phyloP scores from a whole-genome alignment of 2,797 vertebrate genomes.

The Morelia viridis region DNA sequence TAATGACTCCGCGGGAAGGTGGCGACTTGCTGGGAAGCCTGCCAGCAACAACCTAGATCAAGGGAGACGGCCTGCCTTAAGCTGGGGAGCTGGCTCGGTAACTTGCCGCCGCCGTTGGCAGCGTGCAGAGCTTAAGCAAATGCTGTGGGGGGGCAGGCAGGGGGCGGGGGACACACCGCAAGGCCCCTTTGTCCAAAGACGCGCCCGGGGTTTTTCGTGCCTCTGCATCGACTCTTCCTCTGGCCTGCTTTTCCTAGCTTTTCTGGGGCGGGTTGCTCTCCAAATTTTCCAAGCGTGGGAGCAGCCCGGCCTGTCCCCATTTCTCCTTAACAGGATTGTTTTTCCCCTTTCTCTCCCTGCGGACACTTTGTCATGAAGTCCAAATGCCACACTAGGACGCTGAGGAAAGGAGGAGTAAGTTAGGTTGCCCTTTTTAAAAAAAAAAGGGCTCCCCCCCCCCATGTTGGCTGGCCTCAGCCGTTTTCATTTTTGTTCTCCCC shows the following conservation, averaged over 20 bases:
- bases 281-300: slow-evolving; percentile 11
- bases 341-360: too few species aligned
- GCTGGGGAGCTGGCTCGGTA: slow-evolving; percentile 67
- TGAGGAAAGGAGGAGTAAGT: not conserved
- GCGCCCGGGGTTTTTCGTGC: slow-evolving; percentile 24
- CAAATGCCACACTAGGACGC: not conserved
- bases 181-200: slow-evolving; percentile 48
- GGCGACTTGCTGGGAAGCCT: slow-evolving; percentile 72
- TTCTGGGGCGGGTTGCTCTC: not conserved
- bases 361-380: too few species aligned
- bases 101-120: slow-evolving; percentile 66
- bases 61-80: slow-evolving; percentile 66
- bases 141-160: not conserved
- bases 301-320: not conserved
- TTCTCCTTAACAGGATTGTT: too few species aligned
- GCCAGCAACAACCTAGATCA: slow-evolving; percentile 74
- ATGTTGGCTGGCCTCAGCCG: not conserved
- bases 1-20: slow-evolving; percentile 72
- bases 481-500: not conserved
- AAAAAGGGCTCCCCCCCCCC: too few species aligned
- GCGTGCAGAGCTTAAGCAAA: slow-evolving; percentile 66
- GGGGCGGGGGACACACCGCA: not conserved
- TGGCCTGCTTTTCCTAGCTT: not conserved
- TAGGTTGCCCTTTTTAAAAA: too few species aligned
- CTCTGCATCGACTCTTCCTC: not conserved